Evolutionary conservation across 2,888 invertebrate species (phyloP), one percentile per base, ranked within the genome.

Genomic region (Heliconius sara): DNA sequence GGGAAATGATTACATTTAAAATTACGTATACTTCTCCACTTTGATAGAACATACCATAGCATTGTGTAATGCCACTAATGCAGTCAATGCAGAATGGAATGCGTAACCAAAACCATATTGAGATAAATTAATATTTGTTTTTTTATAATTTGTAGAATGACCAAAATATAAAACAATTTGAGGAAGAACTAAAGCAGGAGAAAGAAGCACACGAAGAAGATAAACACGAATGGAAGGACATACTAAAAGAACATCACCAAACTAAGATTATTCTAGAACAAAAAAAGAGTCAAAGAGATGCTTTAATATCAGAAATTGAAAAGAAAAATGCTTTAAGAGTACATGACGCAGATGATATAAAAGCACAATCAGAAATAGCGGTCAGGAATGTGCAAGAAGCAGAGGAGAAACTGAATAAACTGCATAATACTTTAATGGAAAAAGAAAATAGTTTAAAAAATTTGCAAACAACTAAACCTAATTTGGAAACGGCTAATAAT

Each of bases 381-480:
- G 85, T 89, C 0, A 89, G 88, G 67, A 90, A 90, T 79, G 90
- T 92, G 0, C 89, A 91, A 78, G 94, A 94, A 67, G 90, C 88
- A 0, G 93, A 94, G 52, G 90, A 92, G 70, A 91, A 91, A 52
- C 79, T 92, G 2, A 89, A 88, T 12, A 85, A 87, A 0, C 82
- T 92, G 2, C 82, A 86, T 22, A 85, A 87, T 0, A 91, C 88
- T 0, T 84, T 94, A 0, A 89, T 90, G 85, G 88, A 92, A 81
- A 95, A 94, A 77, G 94, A 95, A 79, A 92, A 85, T 79, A 90
- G 89, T 68, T 82, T 94, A 27, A 92, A 92, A 79, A 94, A 93
- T 80, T 84, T 95, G 76, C 94, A 94, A 81, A 89, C 88, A 0
- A 88, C 91, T 39, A 93, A 93, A 84, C 93, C 93, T 0, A 90